Evolutionary conservation across 2,113 vertebrate genomes (phyloP), one percentile per base, ranked within the genome.

Genomic region (Oncorhynchus nerka): DNA sequence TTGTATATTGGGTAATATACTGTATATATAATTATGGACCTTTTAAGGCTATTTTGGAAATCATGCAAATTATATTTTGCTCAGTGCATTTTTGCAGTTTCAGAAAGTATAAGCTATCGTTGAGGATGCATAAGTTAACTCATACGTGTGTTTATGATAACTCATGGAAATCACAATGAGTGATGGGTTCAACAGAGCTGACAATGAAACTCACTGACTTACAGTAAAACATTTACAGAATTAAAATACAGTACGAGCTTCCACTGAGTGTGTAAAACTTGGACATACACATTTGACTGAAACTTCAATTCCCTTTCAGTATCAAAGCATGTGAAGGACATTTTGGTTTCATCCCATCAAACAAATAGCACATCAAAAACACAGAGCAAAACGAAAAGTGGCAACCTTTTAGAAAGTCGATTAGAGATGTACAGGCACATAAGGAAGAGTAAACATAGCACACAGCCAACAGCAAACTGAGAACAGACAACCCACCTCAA

Each of bases 391-490:
- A 81, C 83, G 83, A 89, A 88, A 45, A 70, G 67, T 16, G 34
- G 6, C 86, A 90, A 91, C 91, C 90, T 91, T 92, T 90, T 84
- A 91, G 88, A 88, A 91, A 91, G 88, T 91, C 85, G 89, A 92
- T 91, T 89, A 91, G 86, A 89, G 89, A 89, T 90, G 85, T 65
- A 89, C 85, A 87, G 82, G 86, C 88, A 88, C 82, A 87, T 80
- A 62, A 8, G 64, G 87, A 88, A 90, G 86, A 55, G 12, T 16
- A 19, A 55, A 19, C 51, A 55, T 19, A 91, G 90, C 90, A 86
- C 91, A 91, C 82, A 91, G 91, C 89, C n/a, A 70, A 70, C 3
- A 48, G 16, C 32, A 32, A 26, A 20, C 55, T 19, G 55, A 88
- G 88, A 89, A 88, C 88, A 90, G 88, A 91, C 89, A 91, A 87